Base-by-base conservation (phyloP, 2,797 vertebrate species). In the Melanotaenia nigrans region DNA sequence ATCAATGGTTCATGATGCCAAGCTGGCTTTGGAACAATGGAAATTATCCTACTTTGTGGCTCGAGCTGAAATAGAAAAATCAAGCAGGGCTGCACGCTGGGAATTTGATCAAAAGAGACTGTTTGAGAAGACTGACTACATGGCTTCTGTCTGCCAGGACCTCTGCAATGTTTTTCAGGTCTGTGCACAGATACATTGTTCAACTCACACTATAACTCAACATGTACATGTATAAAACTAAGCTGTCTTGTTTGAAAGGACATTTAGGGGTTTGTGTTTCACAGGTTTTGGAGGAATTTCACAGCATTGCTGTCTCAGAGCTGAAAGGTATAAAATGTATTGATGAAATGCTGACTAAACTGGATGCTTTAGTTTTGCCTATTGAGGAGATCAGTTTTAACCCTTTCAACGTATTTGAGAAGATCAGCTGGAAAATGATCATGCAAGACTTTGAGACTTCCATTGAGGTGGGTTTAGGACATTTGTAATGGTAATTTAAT, bases 111-210 rank as follows among this genome's bases (percentile, higher is more conserved):
- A 90, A 7, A 96, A 96, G 64, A 93, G 89, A 73, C 92, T 99
- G 33, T 99, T 99, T 90, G 96, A 96, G 84, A 95, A 92, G 85
- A 97, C 95, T 0, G 97, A 98, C 78, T 96, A 97, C 82, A 97
- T 99, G 95, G 88, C 95, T 62, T 85, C 84, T 8, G 83, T 99
- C 85, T 99, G 97, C 73, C 96, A 97, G 77, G 96, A 98, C 76
- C 89, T 98, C 0, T 84, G 82, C 68, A 84, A 91, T 56, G 30
- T 97, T 70, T 85, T 99, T 58, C 96, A 97, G 96, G 98, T 99
- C 38, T 76, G 87, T 72, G 14, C 42, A 30, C 30, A 58, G 7
- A 36, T 4, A 3, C 7, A 28, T 45, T n/a, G 22, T 28, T 12
- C 13, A 40, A 25, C 36, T 61, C 22, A 7, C 25, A 32, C 60